A percentile compares a stretch with the other conserved stretches of the same genome.
Conservation (phyloP, 1,140 invertebrate species). For the Zaprionus gabonicus region DNA sequence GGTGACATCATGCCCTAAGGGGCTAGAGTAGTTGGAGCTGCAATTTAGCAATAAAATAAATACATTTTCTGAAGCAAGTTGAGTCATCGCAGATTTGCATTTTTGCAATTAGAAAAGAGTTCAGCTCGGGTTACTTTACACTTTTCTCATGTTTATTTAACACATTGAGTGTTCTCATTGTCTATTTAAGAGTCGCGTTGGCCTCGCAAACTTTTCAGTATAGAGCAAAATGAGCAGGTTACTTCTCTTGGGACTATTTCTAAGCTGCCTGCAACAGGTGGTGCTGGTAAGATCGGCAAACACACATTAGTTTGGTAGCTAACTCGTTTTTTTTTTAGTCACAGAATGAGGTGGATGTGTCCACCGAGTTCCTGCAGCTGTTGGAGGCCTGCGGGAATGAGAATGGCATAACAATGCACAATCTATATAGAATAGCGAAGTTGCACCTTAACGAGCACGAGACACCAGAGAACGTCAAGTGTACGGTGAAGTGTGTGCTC, state of each 20-base stretch:
- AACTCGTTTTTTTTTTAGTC: neutral
- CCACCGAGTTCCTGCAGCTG: neutral
- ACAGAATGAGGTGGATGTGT: too few relatives aligned
- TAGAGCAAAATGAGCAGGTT: neutral
- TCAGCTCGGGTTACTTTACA: neutral
- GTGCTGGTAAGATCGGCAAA: neutral
- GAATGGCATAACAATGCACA: neutral
- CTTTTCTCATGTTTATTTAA: neutral
- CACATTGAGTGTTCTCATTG: neutral
- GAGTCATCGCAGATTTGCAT: neutral
- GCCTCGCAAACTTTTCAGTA: neutral
- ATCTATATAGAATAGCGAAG: neutral
- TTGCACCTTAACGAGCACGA: neutral
- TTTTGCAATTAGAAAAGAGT: neutral
- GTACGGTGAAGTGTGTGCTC: neutral
- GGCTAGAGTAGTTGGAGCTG: neutral
- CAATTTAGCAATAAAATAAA: constrained; percentile 7
- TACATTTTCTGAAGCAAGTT: neutral
- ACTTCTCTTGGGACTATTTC: neutral
- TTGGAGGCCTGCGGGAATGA: neutral
- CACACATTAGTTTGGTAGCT: neutral
- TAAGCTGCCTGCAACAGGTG: constrained; percentile 6
- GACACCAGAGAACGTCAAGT: neutral
- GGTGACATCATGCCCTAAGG: neutral
- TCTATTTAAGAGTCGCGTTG: neutral